Percentiles rank a stretch among this genome's conserved stretches.
Evolutionary conservation across 1,140 invertebrate species (phyloP).

Genomic region (Acromyrmex charruanus): DNA sequence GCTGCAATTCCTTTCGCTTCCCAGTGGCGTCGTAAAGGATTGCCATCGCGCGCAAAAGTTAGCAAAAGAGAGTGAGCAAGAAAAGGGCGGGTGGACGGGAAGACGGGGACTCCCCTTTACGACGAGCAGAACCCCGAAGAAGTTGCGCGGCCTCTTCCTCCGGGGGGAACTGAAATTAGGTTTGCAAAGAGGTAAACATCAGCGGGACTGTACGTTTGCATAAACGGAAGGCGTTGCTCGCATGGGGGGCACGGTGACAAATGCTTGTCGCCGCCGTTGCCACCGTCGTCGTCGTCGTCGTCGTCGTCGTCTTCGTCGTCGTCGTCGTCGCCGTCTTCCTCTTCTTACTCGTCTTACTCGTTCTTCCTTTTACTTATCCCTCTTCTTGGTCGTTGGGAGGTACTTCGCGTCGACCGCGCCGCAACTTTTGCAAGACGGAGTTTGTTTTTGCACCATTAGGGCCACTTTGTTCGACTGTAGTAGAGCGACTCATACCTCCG

Average conservation of each 20-base stretch:
- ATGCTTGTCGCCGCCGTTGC: slow-evolving; percentile 79
- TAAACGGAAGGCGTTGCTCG: slow-evolving; percentile 84
- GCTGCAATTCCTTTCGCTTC: slow-evolving; percentile 72
- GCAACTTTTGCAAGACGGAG: slow-evolving; percentile 77
- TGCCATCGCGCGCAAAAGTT: slow-evolving; percentile 71
- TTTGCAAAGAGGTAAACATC: slow-evolving; percentile 86
- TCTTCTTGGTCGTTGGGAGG: slow-evolving; percentile 54
- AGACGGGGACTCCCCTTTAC: slow-evolving; percentile 62
- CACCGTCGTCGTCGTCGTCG: slow-evolving; percentile 8
- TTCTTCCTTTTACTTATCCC: slow-evolving; percentile 67
- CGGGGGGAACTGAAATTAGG: slow-evolving; percentile 82
- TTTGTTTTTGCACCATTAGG: slow-evolving; percentile 83
- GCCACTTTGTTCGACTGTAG: slow-evolving; percentile 80
- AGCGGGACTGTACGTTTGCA: slow-evolving; percentile 83
- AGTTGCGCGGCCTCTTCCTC: slow-evolving; percentile 78
- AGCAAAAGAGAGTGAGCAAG: slow-evolving; percentile 59
- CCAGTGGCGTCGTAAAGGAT: slow-evolving; percentile 76
- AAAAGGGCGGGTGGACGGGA: slow-evolving; percentile 15
- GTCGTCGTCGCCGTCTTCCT: slow-evolving; percentile 25
- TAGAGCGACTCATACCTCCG: slow-evolving; percentile 66
- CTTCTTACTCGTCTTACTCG: slow-evolving; percentile 46
- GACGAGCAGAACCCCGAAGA: slow-evolving; percentile 71
- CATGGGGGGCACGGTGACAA: slow-evolving; percentile 81
- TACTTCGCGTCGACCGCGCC: slow-evolving; percentile 64
- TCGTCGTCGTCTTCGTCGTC: slow-evolving; percentile 3